These are phyloP conservation scores for Anableps anableps DNA, from an alignment of 2,797 vertebrate species.

Conservation along the genomic window DNA sequence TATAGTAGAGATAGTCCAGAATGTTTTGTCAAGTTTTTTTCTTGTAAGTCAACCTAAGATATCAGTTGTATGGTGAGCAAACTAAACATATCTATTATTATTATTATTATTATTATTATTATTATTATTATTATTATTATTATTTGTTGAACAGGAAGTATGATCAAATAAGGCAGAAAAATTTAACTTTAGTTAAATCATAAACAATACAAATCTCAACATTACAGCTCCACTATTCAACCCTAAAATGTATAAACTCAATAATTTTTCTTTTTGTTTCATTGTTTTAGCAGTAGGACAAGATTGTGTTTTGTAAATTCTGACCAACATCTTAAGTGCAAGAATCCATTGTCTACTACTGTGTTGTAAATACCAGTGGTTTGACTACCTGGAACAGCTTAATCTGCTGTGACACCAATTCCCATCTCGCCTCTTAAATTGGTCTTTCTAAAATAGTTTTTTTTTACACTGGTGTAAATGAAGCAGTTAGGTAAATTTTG, in stretches of 20 bases:
- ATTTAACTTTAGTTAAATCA: no score
- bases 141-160: neutral
- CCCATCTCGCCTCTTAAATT: neutral
- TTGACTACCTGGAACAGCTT: neutral
- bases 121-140: neutral
- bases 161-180: neutral
- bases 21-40: neutral
- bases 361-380: neutral
- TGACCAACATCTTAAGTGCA: neutral
- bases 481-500: neutral
- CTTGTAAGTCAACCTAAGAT: neutral
- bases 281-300: neutral
- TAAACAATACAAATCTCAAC: neutral
- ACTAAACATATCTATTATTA: neutral
- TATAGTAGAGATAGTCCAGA: neutral
- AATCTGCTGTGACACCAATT: neutral
- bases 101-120: neutral
- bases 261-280: neutral
- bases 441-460: neutral
- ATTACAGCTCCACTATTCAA: neutral
- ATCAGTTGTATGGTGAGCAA: neutral
- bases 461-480: neutral
- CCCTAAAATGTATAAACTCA: neutral
- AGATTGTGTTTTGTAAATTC: neutral
- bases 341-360: neutral